These are phyloP conservation scores for Gymnoscopelus microlampas DNA, from an alignment of 2,797 vertebrate genomes.

Conservation along the genomic window DNA sequence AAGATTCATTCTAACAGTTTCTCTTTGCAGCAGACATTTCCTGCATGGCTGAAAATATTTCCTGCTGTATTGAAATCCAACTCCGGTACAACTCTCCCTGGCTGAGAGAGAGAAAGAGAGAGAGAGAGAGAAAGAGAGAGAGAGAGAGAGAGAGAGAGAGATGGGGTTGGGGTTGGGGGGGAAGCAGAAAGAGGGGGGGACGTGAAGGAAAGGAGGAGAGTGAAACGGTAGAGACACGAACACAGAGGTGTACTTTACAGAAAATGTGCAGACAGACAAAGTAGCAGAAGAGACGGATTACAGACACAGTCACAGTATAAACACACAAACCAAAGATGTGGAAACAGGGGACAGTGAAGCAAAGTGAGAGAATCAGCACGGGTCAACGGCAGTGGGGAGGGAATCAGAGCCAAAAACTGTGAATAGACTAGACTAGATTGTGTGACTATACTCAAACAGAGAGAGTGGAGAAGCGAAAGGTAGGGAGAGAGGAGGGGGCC, in stretches of 20 bases:
- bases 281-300: too few species aligned
- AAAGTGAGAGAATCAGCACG: constrained; percentile 11
- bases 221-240: too few species aligned
- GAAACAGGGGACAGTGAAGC: constrained; percentile 3
- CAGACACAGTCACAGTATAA: too few species aligned
- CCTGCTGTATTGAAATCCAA: constrained; percentile 68
- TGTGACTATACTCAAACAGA: neutral
- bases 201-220: neutral
- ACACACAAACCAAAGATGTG: neutral
- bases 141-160: constrained; percentile 36
- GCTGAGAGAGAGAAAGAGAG: constrained; percentile 29
- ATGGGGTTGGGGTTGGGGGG: neutral
- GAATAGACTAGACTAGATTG: neutral
- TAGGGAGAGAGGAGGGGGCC: constrained; percentile 48
- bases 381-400: constrained; percentile 55
- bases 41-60: constrained; percentile 68
- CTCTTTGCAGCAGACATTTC: constrained; percentile 65
- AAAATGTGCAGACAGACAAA: too few species aligned
- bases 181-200: neutral
- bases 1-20: constrained; percentile 38
- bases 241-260: too few species aligned
- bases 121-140: constrained; percentile 20
- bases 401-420: constrained; percentile 1
- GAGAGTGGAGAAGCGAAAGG: constrained; percentile 11
- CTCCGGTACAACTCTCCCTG: constrained; percentile 53